phyloP scores from a whole-genome alignment of 2,797 vertebrate species.

The Cryptoblepharus egeriae region DNA sequence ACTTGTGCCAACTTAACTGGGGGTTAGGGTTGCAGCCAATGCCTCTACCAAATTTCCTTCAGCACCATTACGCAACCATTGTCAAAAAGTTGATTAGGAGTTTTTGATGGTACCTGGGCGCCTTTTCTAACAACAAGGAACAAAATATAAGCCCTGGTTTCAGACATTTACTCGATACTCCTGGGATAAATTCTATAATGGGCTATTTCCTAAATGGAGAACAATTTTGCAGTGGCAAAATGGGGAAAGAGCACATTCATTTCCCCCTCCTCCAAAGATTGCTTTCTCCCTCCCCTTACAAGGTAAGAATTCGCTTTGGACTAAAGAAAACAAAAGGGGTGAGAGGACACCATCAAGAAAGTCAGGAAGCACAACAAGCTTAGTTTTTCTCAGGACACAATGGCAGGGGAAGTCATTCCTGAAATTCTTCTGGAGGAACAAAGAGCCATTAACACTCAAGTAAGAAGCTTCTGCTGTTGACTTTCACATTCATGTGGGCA shows the following conservation, averaged over 20 bases:
- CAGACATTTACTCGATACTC: background rate
- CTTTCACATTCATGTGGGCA: conserved; percentile 40
- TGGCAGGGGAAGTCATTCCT: conserved; percentile 67
- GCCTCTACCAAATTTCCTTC: background rate
- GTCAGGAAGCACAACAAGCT: conserved; percentile 56
- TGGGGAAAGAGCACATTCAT: background rate
- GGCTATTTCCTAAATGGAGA: background rate
- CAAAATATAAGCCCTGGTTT: background rate
- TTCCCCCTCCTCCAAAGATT: background rate
- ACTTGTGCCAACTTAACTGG: too few species aligned
- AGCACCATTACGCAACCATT: background rate
- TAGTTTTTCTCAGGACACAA: conserved; percentile 46
- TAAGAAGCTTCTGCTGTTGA: conserved; percentile 48
- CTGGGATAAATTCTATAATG: background rate
- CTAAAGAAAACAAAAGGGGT: conserved; percentile 16
- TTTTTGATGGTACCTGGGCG: background rate
- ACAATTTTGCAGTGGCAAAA: conserved; percentile 1
- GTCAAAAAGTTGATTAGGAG: background rate
- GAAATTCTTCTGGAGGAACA: conserved; percentile 60
- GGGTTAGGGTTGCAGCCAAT: too few species aligned
- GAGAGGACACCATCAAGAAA: conserved; percentile 9
- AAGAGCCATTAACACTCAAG: conserved; percentile 60
- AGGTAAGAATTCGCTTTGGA: conserved; percentile 57
- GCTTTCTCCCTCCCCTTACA: conserved; percentile 2
- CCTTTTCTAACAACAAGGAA: background rate